phyloP scores from a whole-genome alignment of 2,113 vertebrate species.

The Hymenochirus boettgeri region DNA sequence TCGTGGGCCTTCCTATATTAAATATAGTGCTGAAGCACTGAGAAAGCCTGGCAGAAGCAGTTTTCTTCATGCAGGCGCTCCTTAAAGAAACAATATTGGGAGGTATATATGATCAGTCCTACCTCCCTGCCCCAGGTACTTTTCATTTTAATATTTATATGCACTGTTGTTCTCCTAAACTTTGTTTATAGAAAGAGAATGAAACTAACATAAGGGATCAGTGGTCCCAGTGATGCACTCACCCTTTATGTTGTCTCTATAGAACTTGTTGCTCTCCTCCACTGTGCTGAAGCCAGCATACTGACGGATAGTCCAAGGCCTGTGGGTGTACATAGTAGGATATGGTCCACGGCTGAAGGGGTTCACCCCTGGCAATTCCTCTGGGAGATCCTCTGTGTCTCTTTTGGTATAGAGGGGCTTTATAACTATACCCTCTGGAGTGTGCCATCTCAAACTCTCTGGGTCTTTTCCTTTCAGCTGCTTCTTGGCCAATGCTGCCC shows the following conservation, averaged over 20 bases:
- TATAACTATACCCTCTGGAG: slow-evolving; percentile 85
- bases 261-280: slow-evolving; percentile 97
- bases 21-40: too few species aligned
- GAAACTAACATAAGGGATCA: too few species aligned
- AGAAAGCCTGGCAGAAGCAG: too few species aligned
- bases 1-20: too few species aligned
- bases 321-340: slow-evolving; percentile 94
- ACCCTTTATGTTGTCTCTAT: slow-evolving; percentile 97
- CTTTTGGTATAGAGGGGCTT: slow-evolving; percentile 85
- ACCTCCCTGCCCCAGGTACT: too few species aligned
- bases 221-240: slow-evolving; percentile 13
- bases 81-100: too few species aligned
- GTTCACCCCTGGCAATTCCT: slow-evolving; percentile 87
- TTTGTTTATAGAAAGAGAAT: too few species aligned
- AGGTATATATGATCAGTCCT: too few species aligned
- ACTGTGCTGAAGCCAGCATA: slow-evolving; percentile 97
- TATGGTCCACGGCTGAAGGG: slow-evolving; percentile 93
- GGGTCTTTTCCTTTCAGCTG: slow-evolving; percentile 95
- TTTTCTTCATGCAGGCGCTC: too few species aligned
- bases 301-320: slow-evolving; percentile 96
- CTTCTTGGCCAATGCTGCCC: slow-evolving; percentile 83
- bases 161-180: too few species aligned
- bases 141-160: too few species aligned
- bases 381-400: slow-evolving; percentile 66
- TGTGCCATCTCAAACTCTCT: slow-evolving; percentile 87